Conservation (phyloP, 2,888 invertebrate genomes). For the Vandiemenella viatica region DNA sequence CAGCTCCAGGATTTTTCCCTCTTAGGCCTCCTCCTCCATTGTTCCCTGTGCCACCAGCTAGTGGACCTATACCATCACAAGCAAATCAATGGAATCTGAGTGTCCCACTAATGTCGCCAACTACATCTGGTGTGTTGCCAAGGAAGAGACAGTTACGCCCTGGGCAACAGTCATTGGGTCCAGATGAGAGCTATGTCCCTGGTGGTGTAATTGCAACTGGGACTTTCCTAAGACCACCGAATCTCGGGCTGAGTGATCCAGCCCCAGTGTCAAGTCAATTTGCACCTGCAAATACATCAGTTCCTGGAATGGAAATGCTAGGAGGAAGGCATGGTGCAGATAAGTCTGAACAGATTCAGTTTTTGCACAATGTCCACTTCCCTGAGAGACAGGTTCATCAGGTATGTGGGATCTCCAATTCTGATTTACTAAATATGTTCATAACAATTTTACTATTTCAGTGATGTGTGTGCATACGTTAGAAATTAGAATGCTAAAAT, state of each 20-base stretch:
- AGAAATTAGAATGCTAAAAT: no score
- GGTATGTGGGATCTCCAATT: no score
- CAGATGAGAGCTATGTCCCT: constrained; percentile 9
- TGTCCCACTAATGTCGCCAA: constrained; percentile 19
- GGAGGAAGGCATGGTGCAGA: not conserved
- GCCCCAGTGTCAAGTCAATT: not conserved
- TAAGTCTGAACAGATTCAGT: constrained; percentile 36
- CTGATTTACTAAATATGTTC: no score
- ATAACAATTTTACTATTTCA: no score
- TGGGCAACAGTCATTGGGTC: constrained; percentile 2
- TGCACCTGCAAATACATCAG: not conserved
- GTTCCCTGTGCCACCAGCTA: constrained; percentile 3
- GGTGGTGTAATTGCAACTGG: constrained; percentile 8
- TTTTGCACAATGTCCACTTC: constrained; percentile 41
- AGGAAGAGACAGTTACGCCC: constrained; percentile 15
- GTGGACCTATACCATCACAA: constrained; percentile 5
- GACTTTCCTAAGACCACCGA: constrained; percentile 3
- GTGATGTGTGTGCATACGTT: no score
- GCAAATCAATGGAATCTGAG: no score
- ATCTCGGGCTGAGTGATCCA: not conserved
- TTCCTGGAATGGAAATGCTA: not conserved
- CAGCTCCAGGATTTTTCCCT: not conserved
- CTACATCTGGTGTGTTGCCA: constrained; percentile 8
- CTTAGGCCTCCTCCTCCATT: constrained; percentile 14
- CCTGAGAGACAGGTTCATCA: constrained; percentile 28